phyloP scores from a whole-genome alignment of 2,113 vertebrate species.

The Ellobius talpinus region DNA sequence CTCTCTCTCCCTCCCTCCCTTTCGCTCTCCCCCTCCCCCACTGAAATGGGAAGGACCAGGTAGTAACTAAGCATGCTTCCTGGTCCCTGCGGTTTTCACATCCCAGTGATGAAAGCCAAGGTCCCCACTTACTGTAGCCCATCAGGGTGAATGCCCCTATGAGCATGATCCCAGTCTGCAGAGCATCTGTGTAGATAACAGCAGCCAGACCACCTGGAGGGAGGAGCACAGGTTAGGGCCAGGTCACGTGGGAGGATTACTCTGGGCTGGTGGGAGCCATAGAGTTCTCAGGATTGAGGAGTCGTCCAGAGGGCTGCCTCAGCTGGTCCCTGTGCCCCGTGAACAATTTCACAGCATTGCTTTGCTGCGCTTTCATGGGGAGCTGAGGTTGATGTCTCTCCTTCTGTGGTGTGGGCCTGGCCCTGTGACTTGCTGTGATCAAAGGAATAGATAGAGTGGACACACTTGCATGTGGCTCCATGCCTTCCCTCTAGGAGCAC shows the following conservation, averaged over 20 bases:
- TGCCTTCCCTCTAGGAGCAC: background rate
- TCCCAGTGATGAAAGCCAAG: background rate
- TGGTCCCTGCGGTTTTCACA: background rate
- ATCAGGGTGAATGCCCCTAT: conserved; percentile 93
- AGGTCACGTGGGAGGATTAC: background rate
- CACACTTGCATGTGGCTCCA: background rate
- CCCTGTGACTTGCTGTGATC: background rate
- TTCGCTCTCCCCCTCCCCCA: background rate
- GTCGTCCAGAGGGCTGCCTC: background rate
- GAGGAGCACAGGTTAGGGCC: background rate
- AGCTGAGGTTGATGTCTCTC: background rate
- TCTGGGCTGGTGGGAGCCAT: background rate
- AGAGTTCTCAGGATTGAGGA: background rate
- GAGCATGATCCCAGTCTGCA: conserved; percentile 96
- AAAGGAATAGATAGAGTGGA: fast-evolving
- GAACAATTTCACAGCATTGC: fast-evolving
- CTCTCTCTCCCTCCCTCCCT: background rate
- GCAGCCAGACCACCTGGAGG: conserved; percentile 95
- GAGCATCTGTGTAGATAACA: conserved; percentile 97
- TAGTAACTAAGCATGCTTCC: background rate
- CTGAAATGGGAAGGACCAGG: background rate
- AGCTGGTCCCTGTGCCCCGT: fast-evolving
- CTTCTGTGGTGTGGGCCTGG: background rate
- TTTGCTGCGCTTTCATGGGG: background rate
- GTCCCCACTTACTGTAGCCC: conserved; percentile 91